A percentile compares a stretch with the other conserved stretches of the same genome.
Evolutionary conservation across 2,113 vertebrate genomes (phyloP).

Genomic region (Tetrax tetrax): DNA sequence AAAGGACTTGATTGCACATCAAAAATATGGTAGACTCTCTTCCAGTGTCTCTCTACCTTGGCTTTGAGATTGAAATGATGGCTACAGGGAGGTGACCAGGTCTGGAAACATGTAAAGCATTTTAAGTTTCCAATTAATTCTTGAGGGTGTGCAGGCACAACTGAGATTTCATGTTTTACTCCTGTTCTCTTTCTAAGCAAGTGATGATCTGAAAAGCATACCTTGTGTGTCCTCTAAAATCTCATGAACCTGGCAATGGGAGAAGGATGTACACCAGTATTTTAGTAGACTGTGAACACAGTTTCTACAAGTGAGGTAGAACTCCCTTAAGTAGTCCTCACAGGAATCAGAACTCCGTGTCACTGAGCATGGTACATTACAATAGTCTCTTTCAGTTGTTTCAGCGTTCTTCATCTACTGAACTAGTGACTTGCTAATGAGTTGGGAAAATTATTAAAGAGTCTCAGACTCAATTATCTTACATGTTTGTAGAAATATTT

Average conservation of each 20-base stretch:
- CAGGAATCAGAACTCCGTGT: not conserved
- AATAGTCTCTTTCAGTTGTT: not conserved
- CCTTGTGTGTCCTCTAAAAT: not conserved
- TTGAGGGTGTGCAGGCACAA: not conserved
- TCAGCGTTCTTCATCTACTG: not conserved
- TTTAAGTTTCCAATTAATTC: not conserved
- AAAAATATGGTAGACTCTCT: not conserved
- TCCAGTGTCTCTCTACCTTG: not conserved
- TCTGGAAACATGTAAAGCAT: not conserved
- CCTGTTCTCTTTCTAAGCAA: not conserved
- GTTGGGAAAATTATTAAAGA: not conserved
- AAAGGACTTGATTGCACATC: not conserved
- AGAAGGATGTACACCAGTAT: not conserved
- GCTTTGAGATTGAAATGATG: not conserved
- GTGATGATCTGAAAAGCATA: not conserved
- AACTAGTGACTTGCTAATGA: not conserved
- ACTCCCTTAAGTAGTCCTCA: not conserved
- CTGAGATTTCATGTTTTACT: not conserved
- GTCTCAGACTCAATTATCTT: not conserved
- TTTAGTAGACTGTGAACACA: not conserved
- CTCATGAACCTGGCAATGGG: not conserved
- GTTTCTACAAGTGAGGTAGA: not conserved
- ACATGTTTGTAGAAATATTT: not conserved
- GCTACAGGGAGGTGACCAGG: not conserved
- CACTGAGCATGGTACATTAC: not conserved